Base-by-base conservation (phyloP, 2,797 vertebrate genomes). In the Mus caroli region DNA sequence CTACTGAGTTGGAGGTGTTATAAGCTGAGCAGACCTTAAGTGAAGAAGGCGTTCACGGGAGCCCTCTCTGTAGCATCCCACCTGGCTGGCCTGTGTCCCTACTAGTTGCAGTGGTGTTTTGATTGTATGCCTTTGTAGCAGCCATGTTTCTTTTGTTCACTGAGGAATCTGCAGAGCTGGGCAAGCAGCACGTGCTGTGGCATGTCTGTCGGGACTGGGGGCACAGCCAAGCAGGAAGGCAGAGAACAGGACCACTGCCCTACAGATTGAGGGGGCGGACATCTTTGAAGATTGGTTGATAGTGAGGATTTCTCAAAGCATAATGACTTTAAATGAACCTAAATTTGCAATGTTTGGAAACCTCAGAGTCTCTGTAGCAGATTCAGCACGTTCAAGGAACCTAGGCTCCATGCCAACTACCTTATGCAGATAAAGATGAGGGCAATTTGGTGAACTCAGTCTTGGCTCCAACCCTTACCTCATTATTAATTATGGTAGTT, bases 241-340 rank as follows among this genome's bases (percentile, higher is more conserved):
- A 71, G 69, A 52, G 22, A 56, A 6, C 28, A 17, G 12, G 37
- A 24, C n/a, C n/a, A 71, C 69, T 8, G 20, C 37, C 17, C 50
- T 40, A 19, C 24, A 75, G 78, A 40, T 15, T n/a, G 34, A 37
- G 60, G 17, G 20, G 12, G 52, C 0, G 0, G 37, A 73, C n/a
- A 82, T 82, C 40, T 90, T 90, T 93, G 83, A 62, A 94, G n/a
- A 34, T 92, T 69, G 46, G 40, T 43, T 91, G 75, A 77, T 62
- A 85, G 34, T 37, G 71, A 86, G 80, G 19, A 88, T 83, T 83
- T 88, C 50, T 94, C 40, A 91, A 94, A 46, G 22, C 88, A 15
- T 94, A 64, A 91, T 60, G 40, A 95, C 73, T 62, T n/a, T 89
- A 89, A 88, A 46, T 31, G 73, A 90, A 43, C 13, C 12, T 64